phyloP scores from a whole-genome alignment of 2,797 vertebrate species.

The Dermochelys coriacea region DNA sequence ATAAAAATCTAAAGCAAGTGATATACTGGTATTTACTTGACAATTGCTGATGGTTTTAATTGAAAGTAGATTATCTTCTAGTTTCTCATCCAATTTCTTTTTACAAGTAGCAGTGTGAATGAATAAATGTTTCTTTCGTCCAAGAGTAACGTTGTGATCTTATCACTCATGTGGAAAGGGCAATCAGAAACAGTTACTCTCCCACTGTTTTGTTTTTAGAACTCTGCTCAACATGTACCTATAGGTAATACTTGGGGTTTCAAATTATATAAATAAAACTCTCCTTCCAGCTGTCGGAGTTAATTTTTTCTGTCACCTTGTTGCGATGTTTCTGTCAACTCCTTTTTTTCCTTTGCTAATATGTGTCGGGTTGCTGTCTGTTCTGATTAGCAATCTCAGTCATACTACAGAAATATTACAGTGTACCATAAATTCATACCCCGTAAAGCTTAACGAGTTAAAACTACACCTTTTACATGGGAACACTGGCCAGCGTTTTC shows the following conservation, averaged over 20 bases:
- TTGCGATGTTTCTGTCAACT: constrained; percentile 29
- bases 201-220: constrained; percentile 27
- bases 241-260: not conserved
- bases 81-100: constrained; percentile 20
- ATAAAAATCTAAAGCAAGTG: not conserved
- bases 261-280: constrained; percentile 49
- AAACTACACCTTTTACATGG: constrained; percentile 36
- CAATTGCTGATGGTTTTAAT: constrained; percentile 23
- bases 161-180: constrained; percentile 23
- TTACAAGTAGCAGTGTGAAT: constrained; percentile 32
- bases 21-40: constrained; percentile 48
- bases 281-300: constrained; percentile 43
- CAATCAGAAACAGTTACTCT: constrained; percentile 27
- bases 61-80: constrained; percentile 20
- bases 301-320: constrained; percentile 53
- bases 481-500: constrained; percentile 1
- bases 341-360: constrained; percentile 47
- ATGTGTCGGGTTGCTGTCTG: constrained; percentile 54
- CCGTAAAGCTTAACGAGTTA: constrained; percentile 47
- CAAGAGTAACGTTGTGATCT: constrained; percentile 3
- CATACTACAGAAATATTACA: constrained; percentile 5
- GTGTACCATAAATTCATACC: constrained; percentile 21
- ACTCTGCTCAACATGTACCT: not conserved
- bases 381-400: constrained; percentile 55
- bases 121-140: constrained; percentile 14